A percentile compares a stretch with the other conserved stretches of the same genome.
These are phyloP conservation scores for Xestia c-nigrum DNA, from an alignment of 2,888 invertebrate genomes.

Conservation along the genomic window DNA sequence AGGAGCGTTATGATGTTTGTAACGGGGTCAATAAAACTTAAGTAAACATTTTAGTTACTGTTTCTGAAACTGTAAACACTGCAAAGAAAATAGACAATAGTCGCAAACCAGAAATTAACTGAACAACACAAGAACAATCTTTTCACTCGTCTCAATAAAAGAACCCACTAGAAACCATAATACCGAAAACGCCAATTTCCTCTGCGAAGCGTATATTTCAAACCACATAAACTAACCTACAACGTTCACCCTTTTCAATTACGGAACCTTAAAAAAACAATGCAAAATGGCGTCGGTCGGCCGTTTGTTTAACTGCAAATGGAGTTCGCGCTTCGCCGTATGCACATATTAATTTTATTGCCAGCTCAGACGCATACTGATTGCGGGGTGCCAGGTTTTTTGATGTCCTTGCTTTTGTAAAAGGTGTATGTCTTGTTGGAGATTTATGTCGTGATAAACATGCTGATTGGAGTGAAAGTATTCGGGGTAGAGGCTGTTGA, in stretches of 20 bases:
- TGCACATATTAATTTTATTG: conserved; percentile 81
- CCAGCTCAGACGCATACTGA: conserved; percentile 68
- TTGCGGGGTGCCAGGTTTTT: conserved; percentile 65
- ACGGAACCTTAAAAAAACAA: conserved; percentile 75
- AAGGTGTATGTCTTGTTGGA: conserved; percentile 57
- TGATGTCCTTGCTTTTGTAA: conserved; percentile 67
- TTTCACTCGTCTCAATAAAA: not conserved
- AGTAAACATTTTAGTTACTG: not conserved
- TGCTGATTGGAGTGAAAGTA: conserved; percentile 58
- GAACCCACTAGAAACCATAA: conserved; percentile 3
- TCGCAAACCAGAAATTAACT: not conserved
- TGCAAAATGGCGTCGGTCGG: conserved; percentile 77
- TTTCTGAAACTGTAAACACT: not conserved
- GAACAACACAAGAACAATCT: not conserved
- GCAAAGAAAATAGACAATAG: too few species aligned
- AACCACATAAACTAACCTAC: conserved; percentile 57
- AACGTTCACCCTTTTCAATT: conserved; percentile 63
- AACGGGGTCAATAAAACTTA: not conserved
- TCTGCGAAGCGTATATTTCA: conserved; percentile 47
- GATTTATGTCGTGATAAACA: conserved; percentile 63
- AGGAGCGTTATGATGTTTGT: too few species aligned
- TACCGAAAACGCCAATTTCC: conserved; percentile 50
- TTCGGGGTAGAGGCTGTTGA: conserved; percentile 18
- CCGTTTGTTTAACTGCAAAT: conserved; percentile 80
- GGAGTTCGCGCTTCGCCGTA: conserved; percentile 77